These are phyloP conservation scores for Megaceryle torquata DNA, from an alignment of 2,113 vertebrate species.

Conservation along the genomic window DNA sequence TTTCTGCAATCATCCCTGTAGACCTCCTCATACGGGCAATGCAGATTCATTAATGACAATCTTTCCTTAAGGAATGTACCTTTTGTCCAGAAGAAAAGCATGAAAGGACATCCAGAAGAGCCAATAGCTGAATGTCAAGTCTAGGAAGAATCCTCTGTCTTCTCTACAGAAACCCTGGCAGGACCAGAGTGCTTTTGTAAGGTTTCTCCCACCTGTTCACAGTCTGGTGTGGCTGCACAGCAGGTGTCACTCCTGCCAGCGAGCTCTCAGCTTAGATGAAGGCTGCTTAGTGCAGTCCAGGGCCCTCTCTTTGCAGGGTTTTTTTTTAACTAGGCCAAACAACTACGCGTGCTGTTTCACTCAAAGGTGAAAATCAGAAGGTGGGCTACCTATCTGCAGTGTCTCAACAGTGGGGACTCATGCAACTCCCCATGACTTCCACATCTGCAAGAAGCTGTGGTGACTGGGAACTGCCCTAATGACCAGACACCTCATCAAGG, in stretches of 20 bases:
- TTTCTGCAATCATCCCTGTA: neutral
- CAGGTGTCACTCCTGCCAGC: neutral
- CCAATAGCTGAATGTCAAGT: neutral
- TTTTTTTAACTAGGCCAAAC: neutral
- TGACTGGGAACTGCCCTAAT: neutral
- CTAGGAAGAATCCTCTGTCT: neutral
- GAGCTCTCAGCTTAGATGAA: neutral
- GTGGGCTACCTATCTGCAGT: neutral
- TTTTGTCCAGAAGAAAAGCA: neutral
- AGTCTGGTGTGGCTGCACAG: neutral
- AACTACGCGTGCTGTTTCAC: rapidly evolving
- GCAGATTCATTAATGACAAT: neutral
- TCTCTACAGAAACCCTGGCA: neutral
- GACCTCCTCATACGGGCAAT: neutral
- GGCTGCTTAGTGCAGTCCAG: neutral
- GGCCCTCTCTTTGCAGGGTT: neutral
- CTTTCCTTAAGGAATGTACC: neutral
- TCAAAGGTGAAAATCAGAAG: neutral
- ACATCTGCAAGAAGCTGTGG: neutral
- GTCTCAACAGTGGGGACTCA: neutral
- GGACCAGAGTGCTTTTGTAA: neutral
- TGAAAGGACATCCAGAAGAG: neutral
- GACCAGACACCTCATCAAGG: neutral
- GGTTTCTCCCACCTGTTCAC: neutral
- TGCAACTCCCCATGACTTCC: neutral